phyloP scores from a whole-genome alignment of 2,888 invertebrate genomes.

The Mimas tiliae region DNA sequence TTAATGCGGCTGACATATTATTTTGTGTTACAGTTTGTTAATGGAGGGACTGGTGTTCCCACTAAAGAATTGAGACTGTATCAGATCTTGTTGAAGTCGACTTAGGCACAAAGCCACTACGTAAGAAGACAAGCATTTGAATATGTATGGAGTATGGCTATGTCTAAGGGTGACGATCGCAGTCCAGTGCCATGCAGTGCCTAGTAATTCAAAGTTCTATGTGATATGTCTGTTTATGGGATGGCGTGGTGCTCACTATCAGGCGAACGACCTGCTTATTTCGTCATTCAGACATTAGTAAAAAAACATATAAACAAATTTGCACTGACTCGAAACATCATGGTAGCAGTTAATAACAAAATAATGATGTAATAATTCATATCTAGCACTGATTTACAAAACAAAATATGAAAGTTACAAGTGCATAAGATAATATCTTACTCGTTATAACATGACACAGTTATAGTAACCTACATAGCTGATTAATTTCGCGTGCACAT shows the following conservation, averaged over 20 bases:
- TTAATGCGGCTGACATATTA: constrained; percentile 17
- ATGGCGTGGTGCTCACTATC: too few relatives aligned
- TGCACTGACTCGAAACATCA: too few relatives aligned
- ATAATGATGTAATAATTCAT: not conserved
- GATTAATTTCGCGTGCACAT: constrained; percentile 4
- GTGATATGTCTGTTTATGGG: too few relatives aligned
- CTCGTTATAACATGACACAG: constrained; percentile 11
- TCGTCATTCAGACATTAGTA: too few relatives aligned
- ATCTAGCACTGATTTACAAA: not conserved
- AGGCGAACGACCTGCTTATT: too few relatives aligned
- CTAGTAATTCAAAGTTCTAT: too few relatives aligned
- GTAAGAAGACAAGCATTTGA: too few relatives aligned
- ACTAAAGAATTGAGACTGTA: not conserved
- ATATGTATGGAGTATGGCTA: not conserved
- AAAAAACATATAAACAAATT: too few relatives aligned
- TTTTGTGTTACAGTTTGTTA: constrained; percentile 17
- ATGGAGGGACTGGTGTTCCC: not conserved
- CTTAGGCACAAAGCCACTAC: not conserved
- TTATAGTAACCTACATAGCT: constrained; percentile 7
- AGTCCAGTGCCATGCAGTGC: too few relatives aligned
- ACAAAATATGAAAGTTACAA: not conserved
- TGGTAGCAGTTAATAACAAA: not conserved
- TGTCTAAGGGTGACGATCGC: too few relatives aligned
- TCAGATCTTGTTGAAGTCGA: not conserved
- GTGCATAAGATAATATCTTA: not conserved